phyloP scores from a whole-genome alignment of 1,140 invertebrate genomes.

The Musca domestica region DNA sequence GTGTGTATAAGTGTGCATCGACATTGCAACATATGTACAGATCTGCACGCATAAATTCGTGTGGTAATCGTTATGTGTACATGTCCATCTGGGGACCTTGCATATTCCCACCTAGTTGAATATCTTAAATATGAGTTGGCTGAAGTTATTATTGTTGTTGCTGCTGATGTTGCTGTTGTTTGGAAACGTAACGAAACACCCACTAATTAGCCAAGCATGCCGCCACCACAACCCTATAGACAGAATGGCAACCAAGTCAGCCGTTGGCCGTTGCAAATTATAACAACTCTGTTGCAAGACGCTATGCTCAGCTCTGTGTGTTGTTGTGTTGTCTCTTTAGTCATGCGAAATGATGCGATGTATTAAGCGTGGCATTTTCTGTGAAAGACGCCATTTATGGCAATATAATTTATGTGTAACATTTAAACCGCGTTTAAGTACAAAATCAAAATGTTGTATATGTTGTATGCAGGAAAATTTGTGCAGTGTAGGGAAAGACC shows the following conservation, averaged over 20 bases:
- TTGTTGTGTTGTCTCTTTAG: background rate
- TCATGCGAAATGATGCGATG: no score
- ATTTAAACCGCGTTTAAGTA: conserved; percentile 15
- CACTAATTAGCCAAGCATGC: conserved; percentile 20
- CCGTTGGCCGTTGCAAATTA: background rate
- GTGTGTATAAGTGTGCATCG: background rate
- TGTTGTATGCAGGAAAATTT: background rate
- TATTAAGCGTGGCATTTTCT: background rate
- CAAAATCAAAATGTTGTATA: conserved; percentile 8
- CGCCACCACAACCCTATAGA: background rate
- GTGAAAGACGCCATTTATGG: conserved; percentile 5
- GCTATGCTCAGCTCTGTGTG: background rate
- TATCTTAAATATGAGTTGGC: conserved; percentile 20
- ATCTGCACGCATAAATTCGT: background rate
- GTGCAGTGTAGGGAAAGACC: no score
- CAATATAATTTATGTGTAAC: conserved; percentile 14
- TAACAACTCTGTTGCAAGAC: background rate
- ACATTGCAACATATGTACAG: background rate
- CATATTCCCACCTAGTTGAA: background rate
- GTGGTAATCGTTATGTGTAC: no score
- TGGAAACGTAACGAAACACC: conserved; percentile 15
- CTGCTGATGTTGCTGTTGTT: no score
- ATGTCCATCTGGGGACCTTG: no score
- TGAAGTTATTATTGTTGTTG: background rate
- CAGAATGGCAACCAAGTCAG: background rate